Evolutionary conservation across 2,113 vertebrate genomes (phyloP).

Genomic region (Addax nasomaculatus): DNA sequence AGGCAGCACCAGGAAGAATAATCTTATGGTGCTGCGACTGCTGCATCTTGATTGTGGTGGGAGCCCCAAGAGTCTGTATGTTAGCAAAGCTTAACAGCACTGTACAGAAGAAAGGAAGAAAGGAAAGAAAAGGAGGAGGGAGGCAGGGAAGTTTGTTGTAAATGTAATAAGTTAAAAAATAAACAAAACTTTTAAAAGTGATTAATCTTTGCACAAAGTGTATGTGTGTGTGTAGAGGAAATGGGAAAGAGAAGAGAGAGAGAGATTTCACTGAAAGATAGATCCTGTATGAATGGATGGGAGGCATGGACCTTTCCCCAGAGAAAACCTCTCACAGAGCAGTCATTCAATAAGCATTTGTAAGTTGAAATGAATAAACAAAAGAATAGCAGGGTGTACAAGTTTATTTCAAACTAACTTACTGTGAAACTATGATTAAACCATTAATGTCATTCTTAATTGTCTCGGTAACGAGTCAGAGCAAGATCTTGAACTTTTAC

Average conservation of each 20-base stretch:
- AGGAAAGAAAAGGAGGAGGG: neutral
- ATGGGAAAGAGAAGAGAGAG: neutral
- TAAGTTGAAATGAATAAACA: neutral
- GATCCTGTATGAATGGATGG: neutral
- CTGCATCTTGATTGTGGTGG: neutral
- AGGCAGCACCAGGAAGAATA: accelerated
- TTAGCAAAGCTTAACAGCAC: neutral
- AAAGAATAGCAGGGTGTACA: neutral
- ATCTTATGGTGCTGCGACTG: neutral
- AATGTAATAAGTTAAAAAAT: neutral
- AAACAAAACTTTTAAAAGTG: neutral
- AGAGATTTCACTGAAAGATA: neutral
- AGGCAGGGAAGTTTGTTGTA: neutral
- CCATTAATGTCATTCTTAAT: neutral
- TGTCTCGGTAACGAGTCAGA: conserved; percentile 15
- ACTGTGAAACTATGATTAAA: conserved; percentile 33
- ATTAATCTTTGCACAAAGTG: neutral
- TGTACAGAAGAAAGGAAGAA: neutral
- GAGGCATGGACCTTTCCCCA: neutral
- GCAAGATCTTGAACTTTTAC: conserved; percentile 25
- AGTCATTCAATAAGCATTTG: neutral
- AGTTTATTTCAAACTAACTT: neutral
- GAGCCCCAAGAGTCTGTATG: neutral
- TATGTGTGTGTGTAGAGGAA: neutral
- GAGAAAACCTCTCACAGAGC: neutral